phyloP scores from a whole-genome alignment of 2,113 vertebrate species.

The Mesitornis unicolor region DNA sequence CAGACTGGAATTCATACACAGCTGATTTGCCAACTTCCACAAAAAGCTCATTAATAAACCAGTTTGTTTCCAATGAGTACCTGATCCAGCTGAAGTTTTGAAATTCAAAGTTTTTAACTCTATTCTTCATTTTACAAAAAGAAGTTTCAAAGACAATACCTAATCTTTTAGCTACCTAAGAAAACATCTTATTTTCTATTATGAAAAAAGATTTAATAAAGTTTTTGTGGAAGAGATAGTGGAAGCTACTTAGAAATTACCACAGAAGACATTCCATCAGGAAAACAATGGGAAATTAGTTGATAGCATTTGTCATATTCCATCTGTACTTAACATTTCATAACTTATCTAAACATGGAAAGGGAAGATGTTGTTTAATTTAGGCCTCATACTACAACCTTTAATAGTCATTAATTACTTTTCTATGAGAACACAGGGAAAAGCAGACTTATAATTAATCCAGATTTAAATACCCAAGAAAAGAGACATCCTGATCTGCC shows the following conservation, averaged over 20 bases:
- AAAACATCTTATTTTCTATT: not conserved
- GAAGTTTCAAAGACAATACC: not conserved
- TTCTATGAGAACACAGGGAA: not conserved
- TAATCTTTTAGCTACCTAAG: not conserved
- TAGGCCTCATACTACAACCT: not conserved
- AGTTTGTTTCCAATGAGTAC: not conserved
- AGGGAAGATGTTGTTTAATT: slow-evolving; percentile 34
- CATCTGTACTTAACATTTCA: slow-evolving; percentile 39
- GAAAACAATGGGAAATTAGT: slow-evolving; percentile 4
- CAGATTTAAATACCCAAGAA: not conserved
- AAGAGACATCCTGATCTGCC: not conserved
- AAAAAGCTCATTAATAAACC: not conserved
- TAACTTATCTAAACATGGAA: slow-evolving; percentile 46
- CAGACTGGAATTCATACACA: slow-evolving; percentile 27
- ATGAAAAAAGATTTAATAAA: not conserved
- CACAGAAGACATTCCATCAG: not conserved
- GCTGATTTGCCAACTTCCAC: not conserved
- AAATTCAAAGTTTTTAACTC: not conserved
- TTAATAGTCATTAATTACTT: slow-evolving; percentile 45
- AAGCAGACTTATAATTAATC: not conserved
- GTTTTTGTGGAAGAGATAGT: not conserved
- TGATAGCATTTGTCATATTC: slow-evolving; percentile 31
- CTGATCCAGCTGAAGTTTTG: not conserved
- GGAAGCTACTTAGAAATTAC: not conserved
- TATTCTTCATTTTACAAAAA: not conserved